phyloP scores from a whole-genome alignment of 2,888 invertebrate species.

The Lasioglossum vierecki region DNA sequence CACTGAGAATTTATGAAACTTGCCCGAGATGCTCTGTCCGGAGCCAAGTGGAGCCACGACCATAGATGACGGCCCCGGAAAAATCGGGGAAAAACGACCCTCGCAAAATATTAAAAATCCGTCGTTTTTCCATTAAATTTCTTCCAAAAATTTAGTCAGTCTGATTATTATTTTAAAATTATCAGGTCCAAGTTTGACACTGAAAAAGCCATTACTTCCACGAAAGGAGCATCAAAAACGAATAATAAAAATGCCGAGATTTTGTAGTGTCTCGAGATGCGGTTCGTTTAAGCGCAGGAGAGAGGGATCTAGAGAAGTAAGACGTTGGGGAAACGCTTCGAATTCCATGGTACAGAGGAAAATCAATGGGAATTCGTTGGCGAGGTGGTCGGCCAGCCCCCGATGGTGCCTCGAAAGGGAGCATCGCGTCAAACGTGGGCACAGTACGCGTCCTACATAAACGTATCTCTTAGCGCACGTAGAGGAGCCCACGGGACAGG shows the following conservation, averaged over 20 bases:
- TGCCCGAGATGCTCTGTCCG: not conserved
- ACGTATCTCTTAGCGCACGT: slow-evolving; percentile 41
- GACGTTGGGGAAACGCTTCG: not conserved
- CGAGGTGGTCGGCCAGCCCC: not conserved
- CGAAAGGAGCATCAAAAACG: not conserved
- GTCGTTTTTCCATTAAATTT: not conserved
- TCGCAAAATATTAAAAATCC: not conserved
- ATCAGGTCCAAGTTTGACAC: no score
- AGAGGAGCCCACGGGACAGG: slow-evolving; percentile 57
- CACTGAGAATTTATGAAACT: slow-evolving; percentile 1
- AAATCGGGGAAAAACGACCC: not conserved
- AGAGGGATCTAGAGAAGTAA: not conserved
- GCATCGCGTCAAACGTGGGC: slow-evolving; percentile 70
- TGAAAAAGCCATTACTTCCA: not conserved
- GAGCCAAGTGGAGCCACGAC: not conserved
- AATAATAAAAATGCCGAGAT: not conserved
- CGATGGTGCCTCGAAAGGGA: slow-evolving; percentile 34
- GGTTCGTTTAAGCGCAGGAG: not conserved
- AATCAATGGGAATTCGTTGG: not conserved
- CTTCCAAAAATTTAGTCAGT: not conserved
- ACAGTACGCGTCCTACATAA: slow-evolving; percentile 65
- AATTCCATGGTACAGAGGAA: not conserved
- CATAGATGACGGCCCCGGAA: not conserved
- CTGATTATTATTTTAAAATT: not conserved
- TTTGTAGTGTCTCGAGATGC: not conserved